phyloP scores from a whole-genome alignment of 2,797 vertebrate species.

The Melanotaenia trifasciata region DNA sequence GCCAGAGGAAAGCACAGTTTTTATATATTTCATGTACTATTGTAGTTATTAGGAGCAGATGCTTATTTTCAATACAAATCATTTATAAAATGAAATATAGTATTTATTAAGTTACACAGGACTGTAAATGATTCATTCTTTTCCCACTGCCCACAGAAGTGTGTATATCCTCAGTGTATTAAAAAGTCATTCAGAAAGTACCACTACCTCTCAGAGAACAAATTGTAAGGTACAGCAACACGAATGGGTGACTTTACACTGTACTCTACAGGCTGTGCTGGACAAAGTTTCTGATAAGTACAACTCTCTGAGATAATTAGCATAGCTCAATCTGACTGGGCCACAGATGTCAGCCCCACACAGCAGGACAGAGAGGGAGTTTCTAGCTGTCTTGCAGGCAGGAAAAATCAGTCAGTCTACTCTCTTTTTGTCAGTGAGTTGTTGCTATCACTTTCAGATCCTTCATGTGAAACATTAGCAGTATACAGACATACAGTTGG shows the following conservation, averaged over 20 bases:
- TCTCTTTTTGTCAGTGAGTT: not conserved
- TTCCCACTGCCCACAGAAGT: too few species aligned
- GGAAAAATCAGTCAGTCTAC: not conserved
- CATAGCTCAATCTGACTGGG: not conserved
- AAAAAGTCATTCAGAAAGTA: not conserved
- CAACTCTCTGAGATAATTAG: not conserved
- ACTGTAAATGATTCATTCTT: not conserved
- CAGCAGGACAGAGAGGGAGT: not conserved
- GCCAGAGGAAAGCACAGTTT: constrained; percentile 6
- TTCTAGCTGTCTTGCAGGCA: not conserved
- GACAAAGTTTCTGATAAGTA: not conserved
- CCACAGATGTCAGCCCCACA: not conserved
- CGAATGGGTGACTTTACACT: not conserved
- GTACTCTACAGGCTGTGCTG: not conserved
- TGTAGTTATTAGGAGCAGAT: not conserved
- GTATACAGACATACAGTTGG: not conserved
- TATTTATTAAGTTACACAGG: not conserved
- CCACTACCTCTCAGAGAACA: not conserved
- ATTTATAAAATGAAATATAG: not conserved
- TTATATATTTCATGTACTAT: not conserved
- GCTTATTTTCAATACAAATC: not conserved
- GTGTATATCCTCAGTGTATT: not conserved
- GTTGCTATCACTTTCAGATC: not conserved
- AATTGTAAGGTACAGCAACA: not conserved
- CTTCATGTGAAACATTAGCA: not conserved